phyloP scores from a whole-genome alignment of 2,888 invertebrate genomes.

The Baronia brevicornis region DNA sequence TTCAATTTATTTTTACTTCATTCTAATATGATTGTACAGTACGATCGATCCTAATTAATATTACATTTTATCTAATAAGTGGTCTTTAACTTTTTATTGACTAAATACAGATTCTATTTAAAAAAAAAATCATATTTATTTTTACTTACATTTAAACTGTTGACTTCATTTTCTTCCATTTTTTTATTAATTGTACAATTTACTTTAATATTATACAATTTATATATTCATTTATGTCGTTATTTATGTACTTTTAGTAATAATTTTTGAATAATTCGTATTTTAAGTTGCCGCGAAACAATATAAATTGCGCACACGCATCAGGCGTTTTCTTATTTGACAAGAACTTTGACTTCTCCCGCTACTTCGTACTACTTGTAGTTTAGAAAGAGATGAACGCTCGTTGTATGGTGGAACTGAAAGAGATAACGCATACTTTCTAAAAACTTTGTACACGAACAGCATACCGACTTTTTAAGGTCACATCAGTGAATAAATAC shows the following conservation, averaged over 20 bases:
- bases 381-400: constrained; percentile 29
- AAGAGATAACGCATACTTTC: constrained; percentile 49
- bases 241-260: background rate
- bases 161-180: too few species aligned
- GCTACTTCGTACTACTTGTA: constrained; percentile 10
- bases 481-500: constrained; percentile 43
- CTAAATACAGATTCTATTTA: constrained; percentile 5
- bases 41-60: too few species aligned
- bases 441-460: constrained; percentile 49
- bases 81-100: constrained; percentile 9
- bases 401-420: constrained; percentile 21
- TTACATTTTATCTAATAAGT: too few species aligned
- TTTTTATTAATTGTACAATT: too few species aligned
- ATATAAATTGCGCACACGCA: constrained; percentile 24
- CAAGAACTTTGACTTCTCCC: constrained; percentile 19
- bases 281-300: constrained; percentile 6
- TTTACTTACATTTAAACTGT: too few species aligned
- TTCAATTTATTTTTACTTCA: too few species aligned
- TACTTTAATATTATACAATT: too few species aligned
- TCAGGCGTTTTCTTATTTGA: constrained; percentile 26
- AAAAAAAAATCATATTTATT: constrained; percentile 4
- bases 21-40: too few species aligned
- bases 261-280: background rate
- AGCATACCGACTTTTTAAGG: constrained; percentile 51
- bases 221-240: too few species aligned